Percentiles rank a stretch among this genome's conserved stretches.
phyloP scores from a whole-genome alignment of 2,113 vertebrate species.

The Grantiella picta region DNA sequence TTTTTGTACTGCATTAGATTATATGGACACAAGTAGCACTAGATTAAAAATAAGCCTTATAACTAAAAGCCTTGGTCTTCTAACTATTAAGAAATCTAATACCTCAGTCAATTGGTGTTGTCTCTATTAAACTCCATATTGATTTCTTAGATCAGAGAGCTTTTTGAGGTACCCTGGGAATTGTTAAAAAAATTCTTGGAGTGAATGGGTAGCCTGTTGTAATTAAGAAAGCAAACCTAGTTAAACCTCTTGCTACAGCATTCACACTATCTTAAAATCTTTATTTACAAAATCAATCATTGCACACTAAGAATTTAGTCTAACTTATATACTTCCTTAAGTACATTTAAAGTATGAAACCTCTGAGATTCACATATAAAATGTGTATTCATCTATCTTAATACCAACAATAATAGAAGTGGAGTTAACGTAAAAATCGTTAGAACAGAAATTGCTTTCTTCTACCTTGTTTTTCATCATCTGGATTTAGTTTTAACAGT shows the following conservation, averaged over 20 bases:
- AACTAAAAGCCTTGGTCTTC: background rate
- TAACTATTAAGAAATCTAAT: background rate
- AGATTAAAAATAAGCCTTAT: background rate
- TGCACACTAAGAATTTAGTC: background rate
- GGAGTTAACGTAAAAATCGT: background rate
- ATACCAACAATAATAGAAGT: background rate
- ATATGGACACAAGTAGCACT: background rate
- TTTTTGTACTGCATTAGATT: background rate
- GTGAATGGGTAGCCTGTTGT: background rate
- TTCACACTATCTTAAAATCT: background rate
- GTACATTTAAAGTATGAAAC: background rate
- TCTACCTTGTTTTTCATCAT: background rate
- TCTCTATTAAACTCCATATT: background rate
- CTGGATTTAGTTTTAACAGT: background rate
- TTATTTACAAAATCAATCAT: conserved; percentile 20
- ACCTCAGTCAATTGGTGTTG: background rate
- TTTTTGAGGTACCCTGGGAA: conserved; percentile 14
- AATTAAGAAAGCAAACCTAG: conserved; percentile 23
- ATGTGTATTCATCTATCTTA: background rate
- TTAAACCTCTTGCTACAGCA: background rate
- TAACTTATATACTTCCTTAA: background rate
- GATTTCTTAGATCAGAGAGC: conserved; percentile 10
- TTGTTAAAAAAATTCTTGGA: background rate
- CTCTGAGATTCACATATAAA: background rate
- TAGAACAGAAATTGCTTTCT: background rate